A percentile compares a stretch with the other conserved stretches of the same genome.
These are phyloP conservation scores for Megaceryle torquata DNA, from an alignment of 2,113 vertebrate genomes.

Conservation along the genomic window DNA sequence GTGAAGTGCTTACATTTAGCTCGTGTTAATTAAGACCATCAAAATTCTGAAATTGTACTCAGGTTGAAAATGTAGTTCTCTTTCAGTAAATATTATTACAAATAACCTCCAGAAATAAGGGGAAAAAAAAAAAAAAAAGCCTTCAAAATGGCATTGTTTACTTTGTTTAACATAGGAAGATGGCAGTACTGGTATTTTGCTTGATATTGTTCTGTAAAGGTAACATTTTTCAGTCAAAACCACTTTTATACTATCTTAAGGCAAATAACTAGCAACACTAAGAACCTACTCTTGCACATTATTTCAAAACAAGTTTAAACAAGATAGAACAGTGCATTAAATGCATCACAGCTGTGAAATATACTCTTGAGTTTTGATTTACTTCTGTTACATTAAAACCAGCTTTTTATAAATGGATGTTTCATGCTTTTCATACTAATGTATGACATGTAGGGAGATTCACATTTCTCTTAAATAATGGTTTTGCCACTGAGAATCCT, in stretches of 20 bases:
- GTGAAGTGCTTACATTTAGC: constrained; percentile 13
- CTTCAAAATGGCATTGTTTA: not conserved
- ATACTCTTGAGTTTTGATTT: not conserved
- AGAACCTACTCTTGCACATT: not conserved
- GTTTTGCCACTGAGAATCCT: not conserved
- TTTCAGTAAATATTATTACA: not conserved
- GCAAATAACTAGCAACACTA: not conserved
- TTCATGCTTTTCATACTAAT: not conserved
- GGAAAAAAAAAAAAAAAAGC: not conserved
- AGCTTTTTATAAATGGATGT: not conserved
- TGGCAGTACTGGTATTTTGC: not conserved
- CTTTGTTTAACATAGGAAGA: not conserved
- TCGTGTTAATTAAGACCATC: not conserved
- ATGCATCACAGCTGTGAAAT: not conserved
- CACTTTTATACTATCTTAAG: not conserved
- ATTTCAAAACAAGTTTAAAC: not conserved
- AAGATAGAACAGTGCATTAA: not conserved
- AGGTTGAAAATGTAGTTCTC: not conserved
- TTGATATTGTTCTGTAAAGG: not conserved
- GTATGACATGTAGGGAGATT: not conserved
- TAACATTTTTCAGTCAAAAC: not conserved
- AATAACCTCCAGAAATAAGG: not conserved
- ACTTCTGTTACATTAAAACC: not conserved
- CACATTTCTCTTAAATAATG: not conserved
- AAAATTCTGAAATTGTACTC: not conserved